Base-by-base conservation (phyloP, 35 echinoderm and acorn worm species). In the Anneissia japonica region DNA sequence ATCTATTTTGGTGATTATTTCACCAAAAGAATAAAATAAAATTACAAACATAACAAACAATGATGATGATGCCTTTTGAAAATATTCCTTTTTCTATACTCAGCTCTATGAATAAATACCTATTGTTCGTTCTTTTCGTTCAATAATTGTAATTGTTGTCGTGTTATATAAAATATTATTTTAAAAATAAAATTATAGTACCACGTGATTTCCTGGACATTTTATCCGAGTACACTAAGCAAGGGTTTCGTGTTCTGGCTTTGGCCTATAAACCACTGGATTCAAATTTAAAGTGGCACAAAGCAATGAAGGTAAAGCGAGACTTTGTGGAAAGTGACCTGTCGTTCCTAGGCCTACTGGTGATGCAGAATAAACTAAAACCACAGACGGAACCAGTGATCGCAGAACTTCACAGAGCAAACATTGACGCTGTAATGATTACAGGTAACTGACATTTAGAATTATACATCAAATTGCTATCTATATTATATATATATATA, bases 201-300 rank as follows among this genome's bases (percentile, higher is more conserved):
- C 89, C 93, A 23, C 31, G 21, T 12, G 83, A 91, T 81, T 95
- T 95, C 43, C 32, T 85, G n/a, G 74, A 75, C 45, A 77, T 95
- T 28, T 56, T 95, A 11, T 72, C 84, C 43, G 75, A 51, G 17
- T 87, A 91, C 73, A 85, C 93, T 0, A 73, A 81, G 34, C 34
- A 91, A 30, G 93, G 89, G 19, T 72, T 91, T 29, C 75, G 93
- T 14, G 81, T 95, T 2, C 64, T 95, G 17, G 93, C 89, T 14
- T 55, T 95, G 33, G 93, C 93, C 17, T 92, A 45, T 34, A 91
- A 84, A 74, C 38, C 35, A 4, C 32, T 95, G n/a, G 34, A 26
- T 28, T 34, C 30, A 4, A 75, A 72, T 36, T 26, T 97, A 6
- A 32, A 87, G 14, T 90, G 81, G 75, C 74, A 76, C 4, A 88